Base-by-base conservation (phyloP, 2,113 vertebrate genomes). In the Mesembrinibis cayennensis region DNA sequence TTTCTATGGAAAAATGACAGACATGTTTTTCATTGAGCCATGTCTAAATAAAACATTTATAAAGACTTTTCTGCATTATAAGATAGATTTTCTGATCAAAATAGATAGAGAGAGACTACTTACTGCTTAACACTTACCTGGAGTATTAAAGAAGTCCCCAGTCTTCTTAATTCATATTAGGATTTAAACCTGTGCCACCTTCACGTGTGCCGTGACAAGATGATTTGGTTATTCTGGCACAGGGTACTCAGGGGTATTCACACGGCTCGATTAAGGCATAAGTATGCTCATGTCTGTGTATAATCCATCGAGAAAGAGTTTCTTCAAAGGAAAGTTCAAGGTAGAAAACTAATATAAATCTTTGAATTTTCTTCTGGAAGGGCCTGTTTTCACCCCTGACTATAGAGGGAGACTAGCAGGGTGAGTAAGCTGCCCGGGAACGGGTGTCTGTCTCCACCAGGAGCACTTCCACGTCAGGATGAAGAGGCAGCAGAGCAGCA, bases 281-380 rank as follows among this genome's bases (percentile, higher is more conserved):
- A n/a, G 3, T 32, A 58, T 45, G 12, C 8, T 30, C 25, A 36
- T 0, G 0, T 62, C 25, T 71, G 10, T 40, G 16, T 61, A 20
- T 44, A 44, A 49, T 44, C 26, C 21, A 13, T 25, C 59, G 17
- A 59, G 52, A 72, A 59, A 83, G 6, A 40, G 6, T 9, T 30
- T 66, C 40, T 80, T 61, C 53, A 80, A 84, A 84, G 16, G 19
- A 67, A 67, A 4, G 6, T 67, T 67, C 16, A 44, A 26, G 6
- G 18, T 61, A 49, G 22, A 47, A 67, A 73, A 14, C 19, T 50
- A 58, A 34, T 16, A 36, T 4, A 63, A 50, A 44, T 38, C 49
- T 62, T 49, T 36, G 9, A 9, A 29, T 63, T 77, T 63, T 11
- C 22, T 70, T 77, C 32, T 19, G 29, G 23, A 56, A 36, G 9